Evolutionary conservation across 2,888 invertebrate genomes (phyloP).

Genomic region (Drosophila infuscata): DNA sequence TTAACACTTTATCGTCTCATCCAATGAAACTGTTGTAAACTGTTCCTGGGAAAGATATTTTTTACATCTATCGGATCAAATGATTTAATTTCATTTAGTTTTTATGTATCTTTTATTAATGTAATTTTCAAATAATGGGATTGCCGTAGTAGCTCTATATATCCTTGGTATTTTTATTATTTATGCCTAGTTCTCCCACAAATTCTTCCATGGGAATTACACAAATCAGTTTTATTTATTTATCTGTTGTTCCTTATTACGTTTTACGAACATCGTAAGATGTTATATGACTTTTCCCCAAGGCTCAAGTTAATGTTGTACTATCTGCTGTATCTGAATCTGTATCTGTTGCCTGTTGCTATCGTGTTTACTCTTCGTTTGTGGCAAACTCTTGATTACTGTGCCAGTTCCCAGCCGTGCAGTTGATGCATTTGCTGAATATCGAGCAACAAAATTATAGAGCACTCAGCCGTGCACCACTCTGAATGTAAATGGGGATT

Average conservation of each 20-base stretch:
- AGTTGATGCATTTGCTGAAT: constrained; percentile 33
- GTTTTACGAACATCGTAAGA: constrained; percentile 24
- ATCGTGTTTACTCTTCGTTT: constrained; percentile 38
- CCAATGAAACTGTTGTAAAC: not conserved
- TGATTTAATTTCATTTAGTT: not conserved
- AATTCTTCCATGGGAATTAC: too few species aligned
- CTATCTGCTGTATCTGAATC: constrained; percentile 1
- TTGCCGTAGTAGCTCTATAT: not conserved
- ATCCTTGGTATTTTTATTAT: not conserved
- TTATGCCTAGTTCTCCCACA: not conserved
- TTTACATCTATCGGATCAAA: too few species aligned
- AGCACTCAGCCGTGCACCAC: constrained; percentile 28
- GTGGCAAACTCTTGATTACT: constrained; percentile 36
- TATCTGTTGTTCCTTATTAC: too few species aligned
- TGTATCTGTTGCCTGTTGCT: not conserved
- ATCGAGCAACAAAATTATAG: constrained; percentile 59
- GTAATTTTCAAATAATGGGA: not conserved
- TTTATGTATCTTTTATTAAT: not conserved
- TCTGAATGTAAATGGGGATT: constrained; percentile 43
- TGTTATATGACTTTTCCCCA: constrained; percentile 10
- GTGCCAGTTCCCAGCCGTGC: constrained; percentile 47
- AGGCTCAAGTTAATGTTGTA: constrained; percentile 22
- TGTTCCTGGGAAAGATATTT: not conserved
- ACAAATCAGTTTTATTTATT: too few species aligned
- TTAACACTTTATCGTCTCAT: not conserved